These are phyloP conservation scores for Dioctria rufipes DNA, from an alignment of 2,888 invertebrate species.

Conservation along the genomic window DNA sequence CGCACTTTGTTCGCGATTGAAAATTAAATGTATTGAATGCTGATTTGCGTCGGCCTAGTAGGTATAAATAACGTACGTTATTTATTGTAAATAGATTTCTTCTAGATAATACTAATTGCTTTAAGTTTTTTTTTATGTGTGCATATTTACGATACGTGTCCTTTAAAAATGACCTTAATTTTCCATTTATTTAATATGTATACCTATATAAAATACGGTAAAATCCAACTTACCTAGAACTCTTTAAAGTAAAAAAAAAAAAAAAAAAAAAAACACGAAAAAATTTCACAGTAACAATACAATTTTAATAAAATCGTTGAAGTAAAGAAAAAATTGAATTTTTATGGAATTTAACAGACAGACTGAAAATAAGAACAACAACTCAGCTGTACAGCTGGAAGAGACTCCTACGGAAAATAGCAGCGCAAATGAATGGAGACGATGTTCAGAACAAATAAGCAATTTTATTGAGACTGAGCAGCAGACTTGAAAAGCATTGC, in stretches of 20 bases:
- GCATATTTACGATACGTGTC: no score
- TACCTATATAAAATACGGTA: no score
- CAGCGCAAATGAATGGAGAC: conserved; percentile 40
- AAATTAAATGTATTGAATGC: conserved; percentile 6
- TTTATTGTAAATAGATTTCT: not conserved
- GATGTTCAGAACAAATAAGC: conserved; percentile 36
- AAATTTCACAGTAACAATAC: no score
- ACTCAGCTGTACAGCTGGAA: not conserved
- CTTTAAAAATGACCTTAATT: no score
- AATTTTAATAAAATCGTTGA: no score
- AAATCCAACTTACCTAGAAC: no score
- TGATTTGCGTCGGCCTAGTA: conserved; percentile 17
- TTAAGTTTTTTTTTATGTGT: not conserved
- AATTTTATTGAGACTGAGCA: conserved; percentile 25
- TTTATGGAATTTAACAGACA: no score
- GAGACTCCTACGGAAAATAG: conserved; percentile 40
- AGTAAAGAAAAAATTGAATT: no score
- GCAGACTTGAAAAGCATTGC: conserved; percentile 8
- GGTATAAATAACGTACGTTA: no score
- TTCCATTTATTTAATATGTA: no score
- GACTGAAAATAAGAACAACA: conserved; percentile 3
- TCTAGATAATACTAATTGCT: not conserved
- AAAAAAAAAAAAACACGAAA: no score
- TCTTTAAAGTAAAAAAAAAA: no score
- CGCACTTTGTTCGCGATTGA: not conserved